A percentile compares a stretch with the other conserved stretches of the same genome.
phyloP scores from a whole-genome alignment of 2,113 vertebrate genomes.

The Turdus rufiventris region DNA sequence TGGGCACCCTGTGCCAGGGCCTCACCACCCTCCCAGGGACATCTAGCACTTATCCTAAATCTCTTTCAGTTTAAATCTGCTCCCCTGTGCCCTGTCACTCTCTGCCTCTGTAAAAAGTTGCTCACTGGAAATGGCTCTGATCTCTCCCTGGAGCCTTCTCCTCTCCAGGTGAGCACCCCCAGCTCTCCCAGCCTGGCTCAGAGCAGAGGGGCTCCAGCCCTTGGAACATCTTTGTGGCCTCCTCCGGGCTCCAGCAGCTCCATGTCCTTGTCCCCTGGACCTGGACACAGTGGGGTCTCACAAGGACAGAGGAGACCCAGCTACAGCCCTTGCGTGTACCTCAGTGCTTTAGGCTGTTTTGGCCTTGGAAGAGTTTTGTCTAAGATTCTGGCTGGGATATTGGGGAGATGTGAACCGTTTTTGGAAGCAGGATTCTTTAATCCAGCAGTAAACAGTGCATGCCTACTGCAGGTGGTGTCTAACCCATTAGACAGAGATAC shows the following conservation, averaged over 20 bases:
- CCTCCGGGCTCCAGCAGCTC: not conserved
- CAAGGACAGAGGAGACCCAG: not conserved
- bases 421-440: not conserved
- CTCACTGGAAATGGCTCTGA: not conserved
- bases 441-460: not conserved
- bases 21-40: rapidly evolving
- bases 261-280: not conserved
- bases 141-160: not conserved
- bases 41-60: not conserved
- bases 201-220: not conserved
- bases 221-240: rapidly evolving
- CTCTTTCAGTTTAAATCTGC: no score
- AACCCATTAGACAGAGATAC: not conserved
- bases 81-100: not conserved
- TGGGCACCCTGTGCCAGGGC: not conserved
- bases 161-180: not conserved
- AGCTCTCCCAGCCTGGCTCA: not conserved
- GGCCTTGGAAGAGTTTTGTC: not conserved
- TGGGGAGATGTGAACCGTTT: not conserved
- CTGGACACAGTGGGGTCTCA: not conserved
- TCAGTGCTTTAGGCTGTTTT: not conserved
- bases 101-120: not conserved
- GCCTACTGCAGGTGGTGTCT: not conserved
- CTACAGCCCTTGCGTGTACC: not conserved
- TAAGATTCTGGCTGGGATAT: not conserved